Evolutionary conservation across 2,113 vertebrate species (phyloP).

Genomic region (Xenopus borealis): DNA sequence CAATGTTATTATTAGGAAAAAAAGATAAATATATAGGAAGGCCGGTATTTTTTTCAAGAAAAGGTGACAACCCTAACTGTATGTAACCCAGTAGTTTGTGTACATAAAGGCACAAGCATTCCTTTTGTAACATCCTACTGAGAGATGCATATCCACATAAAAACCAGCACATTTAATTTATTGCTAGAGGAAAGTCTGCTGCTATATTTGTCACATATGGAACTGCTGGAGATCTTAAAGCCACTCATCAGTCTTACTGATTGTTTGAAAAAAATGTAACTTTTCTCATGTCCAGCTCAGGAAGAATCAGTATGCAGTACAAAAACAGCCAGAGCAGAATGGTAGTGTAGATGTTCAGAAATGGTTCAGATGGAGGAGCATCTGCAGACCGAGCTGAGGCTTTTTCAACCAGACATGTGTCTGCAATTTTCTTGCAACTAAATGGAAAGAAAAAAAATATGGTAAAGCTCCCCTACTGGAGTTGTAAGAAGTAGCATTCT

Average conservation of each 20-base stretch:
- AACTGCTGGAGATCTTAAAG: slow-evolving; percentile 7
- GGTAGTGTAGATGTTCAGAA: slow-evolving; percentile 69
- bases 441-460: neutral
- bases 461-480: no score
- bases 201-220: neutral
- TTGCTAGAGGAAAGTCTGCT: slow-evolving; percentile 18
- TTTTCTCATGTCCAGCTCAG: slow-evolving; percentile 71
- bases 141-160: no score
- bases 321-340: slow-evolving; percentile 84
- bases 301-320: slow-evolving; percentile 86
- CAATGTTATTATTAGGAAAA: no score
- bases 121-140: no score
- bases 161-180: slow-evolving; percentile 10
- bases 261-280: slow-evolving; percentile 59
- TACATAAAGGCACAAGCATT: neutral
- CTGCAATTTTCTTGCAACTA: slow-evolving; percentile 9
- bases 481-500: no score
- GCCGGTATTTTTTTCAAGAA: no score
- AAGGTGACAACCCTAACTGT: no score
- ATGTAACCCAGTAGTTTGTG: no score
- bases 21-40: no score
- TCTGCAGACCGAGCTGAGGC: slow-evolving; percentile 6
- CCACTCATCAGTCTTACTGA: slow-evolving; percentile 36
- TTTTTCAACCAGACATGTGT: slow-evolving; percentile 10
- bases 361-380: slow-evolving; percentile 45